phyloP scores from a whole-genome alignment of 2,797 vertebrate genomes.

The Gallirallus australis region DNA sequence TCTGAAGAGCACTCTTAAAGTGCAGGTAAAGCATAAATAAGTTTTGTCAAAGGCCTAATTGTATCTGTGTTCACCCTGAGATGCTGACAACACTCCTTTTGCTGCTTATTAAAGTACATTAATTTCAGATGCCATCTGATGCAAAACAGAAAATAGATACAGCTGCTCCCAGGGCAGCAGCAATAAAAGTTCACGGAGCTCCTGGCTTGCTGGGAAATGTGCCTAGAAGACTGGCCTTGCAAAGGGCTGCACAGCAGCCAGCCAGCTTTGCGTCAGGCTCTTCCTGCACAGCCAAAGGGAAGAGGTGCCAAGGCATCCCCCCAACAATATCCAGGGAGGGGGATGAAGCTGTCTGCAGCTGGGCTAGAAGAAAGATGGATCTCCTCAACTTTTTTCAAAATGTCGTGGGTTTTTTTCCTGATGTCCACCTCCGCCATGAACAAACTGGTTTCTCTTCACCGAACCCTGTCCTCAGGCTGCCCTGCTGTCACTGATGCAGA shows the following conservation, averaged over 20 bases:
- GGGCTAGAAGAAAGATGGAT: not conserved
- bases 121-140: not conserved
- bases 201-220: not conserved
- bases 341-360: not conserved
- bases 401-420: fast-evolving
- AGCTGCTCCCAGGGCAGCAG: not conserved
- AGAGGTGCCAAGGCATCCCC: not conserved
- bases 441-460: not conserved
- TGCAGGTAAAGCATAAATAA: not conserved
- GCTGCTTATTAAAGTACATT: slow-evolving; percentile 6
- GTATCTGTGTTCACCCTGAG: not conserved
- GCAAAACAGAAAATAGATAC: slow-evolving; percentile 1
- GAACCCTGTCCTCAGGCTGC: not conserved
- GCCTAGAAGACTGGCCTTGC: not conserved
- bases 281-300: not conserved
- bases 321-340: not conserved
- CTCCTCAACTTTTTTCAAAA: not conserved
- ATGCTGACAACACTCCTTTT: slow-evolving; percentile 45
- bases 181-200: not conserved
- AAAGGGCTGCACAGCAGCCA: not conserved
- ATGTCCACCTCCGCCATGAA: not conserved
- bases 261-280: not conserved
- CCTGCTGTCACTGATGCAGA: not conserved
- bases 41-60: slow-evolving; percentile 9
- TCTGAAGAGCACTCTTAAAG: not conserved